Evolutionary conservation across 2,113 vertebrate species (phyloP).

Genomic region (Zeus faber): DNA sequence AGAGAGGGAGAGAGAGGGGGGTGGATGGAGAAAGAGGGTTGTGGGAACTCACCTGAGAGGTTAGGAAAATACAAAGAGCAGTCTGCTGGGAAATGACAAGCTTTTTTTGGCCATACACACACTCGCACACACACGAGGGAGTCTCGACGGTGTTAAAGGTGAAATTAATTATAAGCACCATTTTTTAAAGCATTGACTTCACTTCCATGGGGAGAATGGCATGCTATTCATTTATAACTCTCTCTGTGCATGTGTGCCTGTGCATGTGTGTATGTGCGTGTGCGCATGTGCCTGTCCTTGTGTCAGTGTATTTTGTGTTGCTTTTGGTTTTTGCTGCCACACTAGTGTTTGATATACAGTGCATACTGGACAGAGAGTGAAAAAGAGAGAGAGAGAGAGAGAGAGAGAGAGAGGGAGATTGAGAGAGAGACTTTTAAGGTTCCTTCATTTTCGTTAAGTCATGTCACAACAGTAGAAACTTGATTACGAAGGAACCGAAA

Average conservation of each 20-base stretch:
- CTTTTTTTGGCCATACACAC: not conserved
- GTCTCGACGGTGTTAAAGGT: slow-evolving; percentile 35
- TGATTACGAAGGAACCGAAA: no score
- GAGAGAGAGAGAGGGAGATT: no score
- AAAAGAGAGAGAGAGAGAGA: no score
- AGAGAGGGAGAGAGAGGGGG: not conserved
- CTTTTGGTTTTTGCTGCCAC: not conserved
- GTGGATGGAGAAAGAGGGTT: slow-evolving; percentile 1
- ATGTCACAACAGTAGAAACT: no score
- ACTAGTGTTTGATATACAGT: no score
- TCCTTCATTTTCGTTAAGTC: no score
- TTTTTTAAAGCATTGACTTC: slow-evolving; percentile 8
- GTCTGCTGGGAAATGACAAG: slow-evolving; percentile 12
- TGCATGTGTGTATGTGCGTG: not conserved
- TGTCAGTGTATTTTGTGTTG: not conserved
- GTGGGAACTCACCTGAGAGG: not conserved
- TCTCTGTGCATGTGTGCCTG: slow-evolving; percentile 1
- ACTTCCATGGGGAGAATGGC: slow-evolving; percentile 21
- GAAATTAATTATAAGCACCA: slow-evolving; percentile 42
- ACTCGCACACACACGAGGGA: slow-evolving; percentile 7
- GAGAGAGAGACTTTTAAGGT: no score
- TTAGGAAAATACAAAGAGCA: slow-evolving; percentile 1
- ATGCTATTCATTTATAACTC: slow-evolving; percentile 28
- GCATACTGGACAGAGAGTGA: no score
- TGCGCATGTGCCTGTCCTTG: not conserved